Evolutionary conservation across 2,888 invertebrate species (phyloP).

Genomic region (Blomia tropicalis): DNA sequence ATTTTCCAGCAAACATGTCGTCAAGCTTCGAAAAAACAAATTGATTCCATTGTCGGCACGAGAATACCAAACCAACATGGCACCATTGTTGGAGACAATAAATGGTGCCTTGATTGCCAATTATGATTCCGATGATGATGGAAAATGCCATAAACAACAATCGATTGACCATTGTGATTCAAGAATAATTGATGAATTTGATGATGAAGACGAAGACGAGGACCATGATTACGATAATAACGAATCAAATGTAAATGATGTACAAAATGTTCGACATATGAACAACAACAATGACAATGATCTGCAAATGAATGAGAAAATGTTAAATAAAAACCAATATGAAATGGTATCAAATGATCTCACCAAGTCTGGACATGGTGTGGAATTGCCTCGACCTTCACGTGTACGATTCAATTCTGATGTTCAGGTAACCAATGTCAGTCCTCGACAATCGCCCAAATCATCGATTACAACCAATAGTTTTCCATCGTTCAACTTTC

Average conservation of each 20-base stretch:
- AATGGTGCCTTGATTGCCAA: slow-evolving; percentile 32
- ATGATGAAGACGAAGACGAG: slow-evolving; percentile 22
- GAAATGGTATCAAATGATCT: not conserved
- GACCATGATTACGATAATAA: slow-evolving; percentile 19
- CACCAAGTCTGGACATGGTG: not conserved
- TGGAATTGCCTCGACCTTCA: too few relatives aligned
- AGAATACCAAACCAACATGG: slow-evolving; percentile 24
- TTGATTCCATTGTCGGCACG: not conserved
- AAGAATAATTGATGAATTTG: not conserved
- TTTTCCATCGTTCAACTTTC: not conserved
- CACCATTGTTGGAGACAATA: slow-evolving; percentile 35
- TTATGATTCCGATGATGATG: slow-evolving; percentile 26
- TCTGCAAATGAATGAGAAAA: not conserved
- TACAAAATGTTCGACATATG: slow-evolving; percentile 25
- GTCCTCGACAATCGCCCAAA: not conserved
- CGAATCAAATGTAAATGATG: slow-evolving; percentile 13
- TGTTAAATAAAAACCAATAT: not conserved
- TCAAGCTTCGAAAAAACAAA: not conserved
- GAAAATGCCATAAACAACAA: not conserved
- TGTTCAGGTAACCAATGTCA: slow-evolving; percentile 25
- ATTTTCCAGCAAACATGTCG: not conserved
- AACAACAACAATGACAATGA: slow-evolving; percentile 33
- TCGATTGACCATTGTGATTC: not conserved
- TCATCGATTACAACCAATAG: not conserved
- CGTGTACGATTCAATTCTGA: slow-evolving; percentile 30